Evolutionary conservation across 2,888 invertebrate species (phyloP).

Genomic region (Andrena fulva): DNA sequence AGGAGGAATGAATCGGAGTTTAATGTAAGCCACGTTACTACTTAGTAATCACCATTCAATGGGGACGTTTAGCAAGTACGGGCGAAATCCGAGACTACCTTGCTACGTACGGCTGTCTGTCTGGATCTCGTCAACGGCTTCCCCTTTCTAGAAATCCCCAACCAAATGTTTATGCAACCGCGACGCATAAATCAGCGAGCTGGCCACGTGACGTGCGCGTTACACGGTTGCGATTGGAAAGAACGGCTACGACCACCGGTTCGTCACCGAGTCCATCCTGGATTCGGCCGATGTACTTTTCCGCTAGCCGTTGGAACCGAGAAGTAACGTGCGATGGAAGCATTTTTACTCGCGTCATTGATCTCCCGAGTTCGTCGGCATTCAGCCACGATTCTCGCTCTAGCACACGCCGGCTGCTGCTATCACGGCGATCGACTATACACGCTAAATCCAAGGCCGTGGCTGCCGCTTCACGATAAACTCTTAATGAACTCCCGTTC

Average conservation of each 20-base stretch:
- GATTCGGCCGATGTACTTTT: constrained; percentile 2
- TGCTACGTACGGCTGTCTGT: no score
- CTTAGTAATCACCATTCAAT: background rate
- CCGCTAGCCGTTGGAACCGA: background rate
- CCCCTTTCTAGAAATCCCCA: no score
- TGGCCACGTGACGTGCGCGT: background rate
- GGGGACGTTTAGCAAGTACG: background rate
- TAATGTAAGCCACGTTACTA: background rate
- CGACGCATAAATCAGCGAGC: background rate
- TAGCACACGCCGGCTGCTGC: background rate
- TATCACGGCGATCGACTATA: constrained; percentile 12
- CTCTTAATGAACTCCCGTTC: background rate
- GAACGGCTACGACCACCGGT: background rate
- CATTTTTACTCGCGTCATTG: constrained; percentile 12
- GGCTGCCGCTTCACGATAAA: constrained; percentile 21
- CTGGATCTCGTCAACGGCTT: background rate
- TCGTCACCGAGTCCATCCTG: background rate
- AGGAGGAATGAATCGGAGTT: background rate
- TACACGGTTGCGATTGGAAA: background rate
- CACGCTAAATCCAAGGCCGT: constrained; percentile 9
- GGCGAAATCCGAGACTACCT: no score
- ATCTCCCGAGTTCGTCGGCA: constrained; percentile 16
- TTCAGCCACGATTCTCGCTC: background rate
- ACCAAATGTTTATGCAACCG: constrained; percentile 1
- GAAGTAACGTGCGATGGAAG: background rate